phyloP scores from a whole-genome alignment of 2,113 vertebrate species.

The Pelusios castaneus region DNA sequence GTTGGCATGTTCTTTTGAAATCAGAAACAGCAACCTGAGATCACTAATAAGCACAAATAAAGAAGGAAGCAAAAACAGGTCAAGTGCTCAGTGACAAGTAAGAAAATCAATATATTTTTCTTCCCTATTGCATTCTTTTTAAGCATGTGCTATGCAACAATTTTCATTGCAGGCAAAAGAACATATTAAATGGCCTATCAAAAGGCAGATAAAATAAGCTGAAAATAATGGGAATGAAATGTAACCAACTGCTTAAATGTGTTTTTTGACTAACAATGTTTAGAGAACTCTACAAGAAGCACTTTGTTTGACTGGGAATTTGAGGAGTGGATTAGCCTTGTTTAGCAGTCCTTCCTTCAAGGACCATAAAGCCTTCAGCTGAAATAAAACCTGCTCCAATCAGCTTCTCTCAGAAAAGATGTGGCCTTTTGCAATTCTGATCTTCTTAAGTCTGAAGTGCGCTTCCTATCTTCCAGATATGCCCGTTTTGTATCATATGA shows the following conservation, averaged over 20 bases:
- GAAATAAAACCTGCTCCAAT: slow-evolving; percentile 19
- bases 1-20: neutral
- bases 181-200: neutral
- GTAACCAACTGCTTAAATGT: neutral
- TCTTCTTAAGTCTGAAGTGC: slow-evolving; percentile 45
- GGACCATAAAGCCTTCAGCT: neutral
- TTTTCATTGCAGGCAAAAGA: neutral
- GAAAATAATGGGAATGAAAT: neutral
- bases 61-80: neutral
- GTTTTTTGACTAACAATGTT: neutral
- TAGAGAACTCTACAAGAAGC: neutral
- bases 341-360: slow-evolving; percentile 40
- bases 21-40: neutral
- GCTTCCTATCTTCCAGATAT: slow-evolving; percentile 28
- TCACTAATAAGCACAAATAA: neutral
- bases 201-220: neutral
- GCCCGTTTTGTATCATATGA: slow-evolving; percentile 47
- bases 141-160: neutral
- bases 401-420: slow-evolving; percentile 13
- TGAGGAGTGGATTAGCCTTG: neutral
- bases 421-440: neutral
- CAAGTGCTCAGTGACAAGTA: neutral
- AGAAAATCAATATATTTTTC: neutral
- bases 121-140: neutral
- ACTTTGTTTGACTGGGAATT: neutral